phyloP scores from a whole-genome alignment of 1,140 invertebrate genomes.

The Papilio polyxenes region DNA sequence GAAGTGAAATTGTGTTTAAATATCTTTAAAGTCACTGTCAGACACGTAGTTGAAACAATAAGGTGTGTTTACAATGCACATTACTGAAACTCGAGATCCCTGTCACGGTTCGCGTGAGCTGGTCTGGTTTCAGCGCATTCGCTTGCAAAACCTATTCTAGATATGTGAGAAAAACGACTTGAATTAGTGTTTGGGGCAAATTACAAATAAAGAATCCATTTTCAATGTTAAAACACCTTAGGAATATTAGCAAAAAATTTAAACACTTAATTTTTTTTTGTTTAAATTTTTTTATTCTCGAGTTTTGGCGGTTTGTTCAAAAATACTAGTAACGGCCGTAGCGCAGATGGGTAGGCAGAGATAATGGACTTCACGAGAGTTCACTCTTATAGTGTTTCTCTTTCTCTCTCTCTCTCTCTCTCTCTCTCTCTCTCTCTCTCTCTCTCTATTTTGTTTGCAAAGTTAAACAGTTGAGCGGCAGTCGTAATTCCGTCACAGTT shows the following conservation, averaged over 20 bases:
- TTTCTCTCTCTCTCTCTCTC: too few relatives aligned
- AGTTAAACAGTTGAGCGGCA: too few relatives aligned
- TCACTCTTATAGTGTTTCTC: too few relatives aligned
- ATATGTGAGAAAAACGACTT: background rate
- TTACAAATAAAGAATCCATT: background rate
- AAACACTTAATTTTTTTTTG: too few relatives aligned
- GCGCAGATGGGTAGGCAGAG: too few relatives aligned
- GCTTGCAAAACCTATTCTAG: background rate
- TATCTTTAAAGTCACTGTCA: background rate
- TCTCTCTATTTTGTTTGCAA: too few relatives aligned
- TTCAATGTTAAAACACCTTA: background rate
- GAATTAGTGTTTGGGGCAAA: background rate
- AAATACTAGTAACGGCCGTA: too few relatives aligned
- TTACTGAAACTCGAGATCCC: conserved; percentile 42
- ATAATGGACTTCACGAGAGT: too few relatives aligned
- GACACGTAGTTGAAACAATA: background rate
- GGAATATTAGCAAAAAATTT: background rate
- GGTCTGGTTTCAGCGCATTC: conserved; percentile 42
- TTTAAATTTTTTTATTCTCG: too few relatives aligned
- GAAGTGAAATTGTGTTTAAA: background rate
- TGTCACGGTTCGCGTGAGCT: conserved; percentile 47
- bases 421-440: too few relatives aligned
- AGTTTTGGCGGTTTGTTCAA: too few relatives aligned
- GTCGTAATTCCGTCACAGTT: too few relatives aligned
- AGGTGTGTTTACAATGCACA: background rate